These are phyloP conservation scores for Athalia rosae DNA, from an alignment of 2,888 invertebrate species.

Conservation along the genomic window DNA sequence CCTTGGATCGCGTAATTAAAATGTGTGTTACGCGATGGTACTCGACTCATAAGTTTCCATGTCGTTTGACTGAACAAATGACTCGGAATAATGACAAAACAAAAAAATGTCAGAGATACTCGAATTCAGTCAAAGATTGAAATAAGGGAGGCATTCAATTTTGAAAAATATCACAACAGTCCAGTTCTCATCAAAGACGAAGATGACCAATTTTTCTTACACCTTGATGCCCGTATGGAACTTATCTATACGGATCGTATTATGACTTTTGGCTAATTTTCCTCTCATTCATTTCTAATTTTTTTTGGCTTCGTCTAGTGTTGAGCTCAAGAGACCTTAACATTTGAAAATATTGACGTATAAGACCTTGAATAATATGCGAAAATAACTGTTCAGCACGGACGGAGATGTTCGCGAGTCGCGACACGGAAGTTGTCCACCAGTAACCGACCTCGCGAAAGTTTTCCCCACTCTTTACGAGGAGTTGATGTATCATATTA, in stretches of 20 bases:
- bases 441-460: conserved; percentile 10
- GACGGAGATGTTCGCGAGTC: conserved; percentile 14
- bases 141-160: too few relatives aligned
- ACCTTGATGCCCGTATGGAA: too few relatives aligned
- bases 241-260: background rate
- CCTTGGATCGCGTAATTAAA: conserved; percentile 28
- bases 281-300: background rate
- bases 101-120: too few relatives aligned
- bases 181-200: background rate
- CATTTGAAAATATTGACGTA: conserved; percentile 40
- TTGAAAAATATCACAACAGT: too few relatives aligned
- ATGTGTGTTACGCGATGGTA: conserved; percentile 18
- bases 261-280: background rate
- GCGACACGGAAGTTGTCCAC: conserved; percentile 16
- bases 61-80: background rate
- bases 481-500: background rate
- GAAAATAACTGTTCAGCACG: conserved; percentile 31
- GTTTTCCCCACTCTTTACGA: background rate
- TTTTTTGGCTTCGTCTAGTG: background rate
- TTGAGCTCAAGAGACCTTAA: conserved; percentile 17
- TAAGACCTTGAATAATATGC: conserved; percentile 6
- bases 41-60: background rate
- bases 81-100: background rate
- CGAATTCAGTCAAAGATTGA: too few relatives aligned
- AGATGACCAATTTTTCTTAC: conserved; percentile 8